Evolutionary conservation across 2,888 invertebrate species (phyloP), one percentile per base, ranked within the genome.

Genomic region (Plutella xylostella): DNA sequence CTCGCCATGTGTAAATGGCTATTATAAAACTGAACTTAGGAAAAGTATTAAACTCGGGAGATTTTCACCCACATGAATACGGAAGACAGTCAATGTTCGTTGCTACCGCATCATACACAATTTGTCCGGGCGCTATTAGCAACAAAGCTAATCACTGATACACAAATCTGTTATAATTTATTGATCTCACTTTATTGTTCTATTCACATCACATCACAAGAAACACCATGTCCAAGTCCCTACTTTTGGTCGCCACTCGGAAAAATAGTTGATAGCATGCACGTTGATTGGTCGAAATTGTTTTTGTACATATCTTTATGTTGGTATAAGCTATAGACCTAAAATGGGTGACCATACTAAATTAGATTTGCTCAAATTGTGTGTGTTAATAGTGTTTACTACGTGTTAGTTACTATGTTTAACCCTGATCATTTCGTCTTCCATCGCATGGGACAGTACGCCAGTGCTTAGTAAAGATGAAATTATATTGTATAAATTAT

Each of bases 1-100:
- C 61, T 72, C 69, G 72, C 73, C 77, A 72, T 75, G 74, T 73
- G 74, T 79, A 75, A 84, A 84, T 84, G 84, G 84, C 83, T 72
- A 68, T 79, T 74, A 65, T 51, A 44, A 43, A n/a, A n/a, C 47
- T 47, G 43, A 45, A 35, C 39, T 45, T 46, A 42, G 45, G 43
- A 38, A 39, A 39, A 39, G 15, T 22, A 21, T 6, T 4, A 14
- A 39, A 39, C n/a, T n/a, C n/a, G n/a, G n/a, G n/a, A n/a, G n/a
- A n/a, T n/a, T n/a, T n/a, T n/a, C n/a, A n/a, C n/a, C n/a, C n/a
- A n/a, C n/a, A n/a, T n/a, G n/a, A n/a, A n/a, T n/a, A n/a, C n/a
- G n/a, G n/a, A n/a, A n/a, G n/a, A n/a, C n/a, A n/a, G n/a, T n/a
- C n/a, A n/a, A n/a, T n/a, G n/a, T 37, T 33, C 14, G 6, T 14